phyloP scores from a whole-genome alignment of 2,113 vertebrate species.

The Strigops habroptila region DNA sequence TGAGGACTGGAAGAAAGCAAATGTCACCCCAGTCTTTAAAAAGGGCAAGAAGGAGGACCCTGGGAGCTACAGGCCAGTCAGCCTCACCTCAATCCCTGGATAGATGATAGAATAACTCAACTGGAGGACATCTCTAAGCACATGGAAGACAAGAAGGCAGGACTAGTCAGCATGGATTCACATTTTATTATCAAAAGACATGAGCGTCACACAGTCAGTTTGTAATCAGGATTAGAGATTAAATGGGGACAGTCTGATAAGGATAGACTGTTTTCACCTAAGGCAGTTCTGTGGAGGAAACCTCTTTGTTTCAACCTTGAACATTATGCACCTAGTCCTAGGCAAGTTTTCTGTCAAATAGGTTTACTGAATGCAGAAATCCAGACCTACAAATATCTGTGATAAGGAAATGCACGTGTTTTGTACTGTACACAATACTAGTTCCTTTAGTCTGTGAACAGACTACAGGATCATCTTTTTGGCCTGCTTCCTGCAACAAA shows the following conservation, averaged over 20 bases:
- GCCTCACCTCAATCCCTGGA: neutral
- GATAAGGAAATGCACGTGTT: neutral
- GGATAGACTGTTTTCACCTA: neutral
- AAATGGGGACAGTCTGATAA: neutral
- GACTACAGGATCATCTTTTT: neutral
- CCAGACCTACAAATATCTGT: neutral
- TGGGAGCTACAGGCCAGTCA: neutral
- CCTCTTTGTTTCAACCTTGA: neutral
- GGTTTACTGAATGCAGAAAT: neutral
- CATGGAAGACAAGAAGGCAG: neutral
- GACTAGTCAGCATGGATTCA: neutral
- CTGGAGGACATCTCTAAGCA: neutral
- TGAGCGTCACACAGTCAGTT: neutral
- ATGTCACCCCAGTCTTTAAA: neutral
- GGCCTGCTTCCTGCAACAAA: neutral
- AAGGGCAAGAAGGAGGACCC: neutral
- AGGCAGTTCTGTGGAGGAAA: neutral
- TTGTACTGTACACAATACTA: neutral
- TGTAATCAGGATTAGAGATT: slow-evolving; percentile 15
- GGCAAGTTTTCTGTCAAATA: neutral
- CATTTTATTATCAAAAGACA: neutral
- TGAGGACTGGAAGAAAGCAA: neutral
- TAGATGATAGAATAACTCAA: neutral
- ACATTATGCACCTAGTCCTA: neutral
- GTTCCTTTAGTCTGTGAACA: neutral